phyloP scores from a whole-genome alignment of 2,888 invertebrate genomes.

The Gymnoscelis rufifasciata region DNA sequence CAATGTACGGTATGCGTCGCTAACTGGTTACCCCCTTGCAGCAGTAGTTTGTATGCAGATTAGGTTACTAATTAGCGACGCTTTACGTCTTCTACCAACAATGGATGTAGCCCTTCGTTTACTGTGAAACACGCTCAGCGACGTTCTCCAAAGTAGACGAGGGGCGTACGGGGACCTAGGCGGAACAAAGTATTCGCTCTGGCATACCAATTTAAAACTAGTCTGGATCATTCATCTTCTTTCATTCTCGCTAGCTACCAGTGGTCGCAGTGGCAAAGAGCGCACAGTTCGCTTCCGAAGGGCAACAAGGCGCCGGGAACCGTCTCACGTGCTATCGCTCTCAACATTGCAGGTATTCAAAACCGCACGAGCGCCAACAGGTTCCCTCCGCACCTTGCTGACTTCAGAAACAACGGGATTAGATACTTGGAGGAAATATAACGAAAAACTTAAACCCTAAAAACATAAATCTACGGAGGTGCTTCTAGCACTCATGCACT shows the following conservation, averaged over 20 bases:
- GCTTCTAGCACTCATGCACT: constrained; percentile 42
- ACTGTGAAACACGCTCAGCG: too few species aligned
- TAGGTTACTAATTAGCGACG: too few species aligned
- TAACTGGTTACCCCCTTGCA: too few species aligned
- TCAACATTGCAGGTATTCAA: too few species aligned
- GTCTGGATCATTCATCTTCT: constrained; percentile 64
- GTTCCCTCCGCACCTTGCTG: constrained; percentile 21
- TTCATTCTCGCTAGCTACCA: constrained; percentile 61
- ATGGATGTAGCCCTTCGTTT: too few species aligned
- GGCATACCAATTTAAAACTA: constrained; percentile 31
- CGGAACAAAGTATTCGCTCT: constrained; percentile 34
- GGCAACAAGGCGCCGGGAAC: too few species aligned
- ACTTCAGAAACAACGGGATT: constrained; percentile 5
- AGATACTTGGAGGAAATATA: neutral
- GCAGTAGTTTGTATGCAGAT: too few species aligned
- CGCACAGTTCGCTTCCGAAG: constrained; percentile 28
- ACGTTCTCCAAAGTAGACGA: too few species aligned
- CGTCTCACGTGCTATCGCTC: too few species aligned
- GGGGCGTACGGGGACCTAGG: too few species aligned
- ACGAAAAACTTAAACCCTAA: constrained; percentile 2
- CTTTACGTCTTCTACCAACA: too few species aligned
- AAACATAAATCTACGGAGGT: constrained; percentile 16
- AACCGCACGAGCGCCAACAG: constrained; percentile 7
- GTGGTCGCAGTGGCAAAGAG: too few species aligned
- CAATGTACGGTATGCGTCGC: constrained; percentile 9